Conservation (phyloP, 2,113 vertebrate genomes). For the Phyllostomus discolor region DNA sequence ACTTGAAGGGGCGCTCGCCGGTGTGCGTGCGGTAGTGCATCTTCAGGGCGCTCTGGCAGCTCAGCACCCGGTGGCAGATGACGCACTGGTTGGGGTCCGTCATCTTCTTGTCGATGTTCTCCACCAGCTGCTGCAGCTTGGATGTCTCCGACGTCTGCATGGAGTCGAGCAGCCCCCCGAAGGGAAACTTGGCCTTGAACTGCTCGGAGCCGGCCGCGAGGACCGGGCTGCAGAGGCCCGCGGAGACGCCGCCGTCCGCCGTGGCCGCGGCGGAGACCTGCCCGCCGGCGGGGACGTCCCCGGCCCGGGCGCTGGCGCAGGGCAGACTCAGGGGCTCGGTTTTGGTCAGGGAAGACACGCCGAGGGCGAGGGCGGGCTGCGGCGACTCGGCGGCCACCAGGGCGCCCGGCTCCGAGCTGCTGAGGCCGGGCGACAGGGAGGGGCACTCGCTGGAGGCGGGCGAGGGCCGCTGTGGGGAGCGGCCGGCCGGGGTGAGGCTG, state of each 20-base stretch:
- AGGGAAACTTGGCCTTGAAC: conserved; percentile 97
- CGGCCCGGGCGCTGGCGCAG: conserved; percentile 79
- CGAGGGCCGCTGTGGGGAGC: conserved; percentile 95
- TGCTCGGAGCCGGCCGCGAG: conserved; percentile 91
- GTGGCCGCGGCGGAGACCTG: conserved; percentile 84
- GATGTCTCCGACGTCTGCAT: conserved; percentile 99
- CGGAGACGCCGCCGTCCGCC: conserved; percentile 80
- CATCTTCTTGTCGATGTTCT: conserved; percentile 99
- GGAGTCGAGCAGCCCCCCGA: conserved; percentile 97
- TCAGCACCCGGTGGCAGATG: conserved; percentile 98
- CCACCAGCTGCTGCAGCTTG: conserved; percentile 97
- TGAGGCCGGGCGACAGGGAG: conserved; percentile 93
- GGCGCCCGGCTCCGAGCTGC: conserved; percentile 83
- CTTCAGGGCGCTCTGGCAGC: conserved; percentile 99
- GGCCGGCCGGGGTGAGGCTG: conserved; percentile 91
- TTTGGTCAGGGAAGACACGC: conserved; percentile 84
- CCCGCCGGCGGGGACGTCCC: conserved; percentile 83
- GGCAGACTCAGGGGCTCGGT: conserved; percentile 87
- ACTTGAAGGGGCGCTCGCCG: conserved; percentile 98
- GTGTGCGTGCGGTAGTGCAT: conserved; percentile 99
- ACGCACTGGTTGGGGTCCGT: conserved; percentile 98
- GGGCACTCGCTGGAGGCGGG: conserved; percentile 95
- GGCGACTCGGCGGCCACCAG: conserved; percentile 86
- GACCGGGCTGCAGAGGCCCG: conserved; percentile 86
- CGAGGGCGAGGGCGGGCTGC: conserved; percentile 80